phyloP scores from a whole-genome alignment of 2,888 invertebrate genomes.

The Papilio protenor region DNA sequence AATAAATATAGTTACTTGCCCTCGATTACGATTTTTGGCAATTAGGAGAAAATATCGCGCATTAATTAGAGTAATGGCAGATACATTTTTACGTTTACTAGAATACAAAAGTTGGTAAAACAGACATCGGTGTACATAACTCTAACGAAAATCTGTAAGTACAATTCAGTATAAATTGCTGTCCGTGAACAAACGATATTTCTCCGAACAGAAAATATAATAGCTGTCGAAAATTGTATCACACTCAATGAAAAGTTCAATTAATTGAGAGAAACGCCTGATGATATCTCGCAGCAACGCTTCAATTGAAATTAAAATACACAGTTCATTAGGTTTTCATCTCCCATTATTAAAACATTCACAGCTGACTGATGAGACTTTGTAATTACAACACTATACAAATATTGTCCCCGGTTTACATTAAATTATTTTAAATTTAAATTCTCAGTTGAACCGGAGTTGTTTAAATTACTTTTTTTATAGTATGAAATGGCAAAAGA shows the following conservation, averaged over 20 bases:
- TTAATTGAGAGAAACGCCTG: conserved; percentile 20
- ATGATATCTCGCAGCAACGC: conserved; percentile 13
- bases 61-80: not conserved
- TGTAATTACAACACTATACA: not conserved
- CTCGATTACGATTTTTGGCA: not conserved
- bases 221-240: conserved; percentile 15
- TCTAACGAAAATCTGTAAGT: not conserved
- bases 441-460: not conserved
- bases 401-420: not conserved
- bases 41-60: not conserved
- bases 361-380: not conserved
- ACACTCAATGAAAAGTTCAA: conserved; percentile 2
- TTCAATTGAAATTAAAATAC: conserved; percentile 10
- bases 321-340: conserved; percentile 2
- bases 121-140: not conserved
- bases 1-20: not conserved
- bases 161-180: not conserved
- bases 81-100: not conserved
- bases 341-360: not conserved
- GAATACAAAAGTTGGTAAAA: not conserved
- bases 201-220: conserved; percentile 7
- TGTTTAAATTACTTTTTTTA: too few relatives aligned
- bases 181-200: not conserved
- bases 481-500: too few relatives aligned
- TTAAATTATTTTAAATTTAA: not conserved